phyloP scores from a whole-genome alignment of 2,113 vertebrate species.

The Brachionichthys hirsutus region DNA sequence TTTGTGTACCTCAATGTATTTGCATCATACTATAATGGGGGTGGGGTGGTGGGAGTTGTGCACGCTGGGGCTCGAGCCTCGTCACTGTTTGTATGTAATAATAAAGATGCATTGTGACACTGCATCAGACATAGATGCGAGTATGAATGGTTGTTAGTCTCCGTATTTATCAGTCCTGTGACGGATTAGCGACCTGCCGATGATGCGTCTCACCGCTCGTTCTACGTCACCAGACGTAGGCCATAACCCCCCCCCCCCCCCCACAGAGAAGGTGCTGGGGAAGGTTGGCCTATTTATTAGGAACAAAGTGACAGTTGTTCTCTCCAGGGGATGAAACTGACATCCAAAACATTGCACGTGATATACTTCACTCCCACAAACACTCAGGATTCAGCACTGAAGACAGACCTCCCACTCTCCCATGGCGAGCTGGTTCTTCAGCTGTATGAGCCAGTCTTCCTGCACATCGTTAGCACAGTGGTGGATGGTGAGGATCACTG shows the following conservation, averaged over 20 bases:
- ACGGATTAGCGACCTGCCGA: too few relatives aligned
- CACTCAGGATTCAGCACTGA: background rate
- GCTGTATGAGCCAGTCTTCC: conserved; percentile 92
- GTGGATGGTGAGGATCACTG: conserved; percentile 87
- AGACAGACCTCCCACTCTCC: conserved; percentile 88
- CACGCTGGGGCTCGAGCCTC: too few relatives aligned
- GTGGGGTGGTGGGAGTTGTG: too few relatives aligned
- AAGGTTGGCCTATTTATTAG: background rate
- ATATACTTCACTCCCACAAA: background rate
- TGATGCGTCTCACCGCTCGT: too few relatives aligned
- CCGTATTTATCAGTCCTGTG: too few relatives aligned
- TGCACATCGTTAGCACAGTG: conserved; percentile 87
- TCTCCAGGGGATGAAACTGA: background rate
- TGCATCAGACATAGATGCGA: too few relatives aligned
- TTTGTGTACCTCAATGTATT: conserved; percentile 7
- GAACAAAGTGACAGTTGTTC: background rate
- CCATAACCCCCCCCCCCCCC: too few relatives aligned
- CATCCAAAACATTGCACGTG: background rate
- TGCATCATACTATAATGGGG: background rate
- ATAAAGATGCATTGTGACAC: too few relatives aligned
- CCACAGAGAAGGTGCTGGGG: too few relatives aligned
- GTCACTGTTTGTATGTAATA: too few relatives aligned
- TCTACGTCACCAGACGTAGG: too few relatives aligned
- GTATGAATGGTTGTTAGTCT: too few relatives aligned
- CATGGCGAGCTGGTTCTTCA: conserved; percentile 85